Evolutionary conservation across 2,113 vertebrate species (phyloP).

Genomic region (Typhlomys cinereus): DNA sequence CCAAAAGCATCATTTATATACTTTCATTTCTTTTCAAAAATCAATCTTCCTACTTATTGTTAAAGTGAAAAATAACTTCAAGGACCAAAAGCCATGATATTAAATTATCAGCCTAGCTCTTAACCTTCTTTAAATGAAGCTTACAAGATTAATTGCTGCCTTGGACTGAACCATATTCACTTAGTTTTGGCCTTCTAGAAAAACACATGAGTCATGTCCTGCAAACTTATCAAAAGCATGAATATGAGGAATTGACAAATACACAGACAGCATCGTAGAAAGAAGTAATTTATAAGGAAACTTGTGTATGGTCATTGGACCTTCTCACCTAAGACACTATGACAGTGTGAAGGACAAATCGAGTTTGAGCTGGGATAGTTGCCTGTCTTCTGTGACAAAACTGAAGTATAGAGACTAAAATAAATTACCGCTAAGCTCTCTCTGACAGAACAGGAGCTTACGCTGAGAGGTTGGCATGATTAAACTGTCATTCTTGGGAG

Average conservation of each 20-base stretch:
- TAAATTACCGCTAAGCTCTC: slow-evolving; percentile 57
- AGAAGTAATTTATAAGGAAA: slow-evolving; percentile 58
- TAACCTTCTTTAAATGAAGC: slow-evolving; percentile 52
- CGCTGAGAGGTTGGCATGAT: slow-evolving; percentile 47
- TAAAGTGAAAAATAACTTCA: slow-evolving; percentile 57
- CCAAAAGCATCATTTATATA: background rate
- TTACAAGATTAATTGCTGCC: slow-evolving; percentile 69
- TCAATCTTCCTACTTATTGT: slow-evolving; percentile 19
- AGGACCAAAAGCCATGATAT: slow-evolving; percentile 32
- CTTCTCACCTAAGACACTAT: slow-evolving; percentile 45
- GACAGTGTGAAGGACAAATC: slow-evolving; percentile 45
- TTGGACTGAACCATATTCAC: slow-evolving; percentile 42
- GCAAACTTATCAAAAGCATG: slow-evolving; percentile 50
- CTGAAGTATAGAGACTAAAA: slow-evolving; percentile 33
- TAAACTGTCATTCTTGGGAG: slow-evolving; percentile 52
- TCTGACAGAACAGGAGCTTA: slow-evolving; percentile 50
- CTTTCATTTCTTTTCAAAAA: slow-evolving; percentile 44
- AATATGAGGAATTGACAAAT: slow-evolving; percentile 13
- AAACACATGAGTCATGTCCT: slow-evolving; percentile 64
- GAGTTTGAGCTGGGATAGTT: slow-evolving; percentile 31
- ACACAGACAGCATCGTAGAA: background rate
- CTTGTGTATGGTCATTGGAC: background rate
- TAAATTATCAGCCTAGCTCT: slow-evolving; percentile 59
- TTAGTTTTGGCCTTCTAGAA: slow-evolving; percentile 66
- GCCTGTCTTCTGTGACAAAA: slow-evolving; percentile 41